A percentile compares a stretch with the other conserved stretches of the same genome.
Conservation (phyloP, 2,797 vertebrate genomes). For the Molossus alvarezi region DNA sequence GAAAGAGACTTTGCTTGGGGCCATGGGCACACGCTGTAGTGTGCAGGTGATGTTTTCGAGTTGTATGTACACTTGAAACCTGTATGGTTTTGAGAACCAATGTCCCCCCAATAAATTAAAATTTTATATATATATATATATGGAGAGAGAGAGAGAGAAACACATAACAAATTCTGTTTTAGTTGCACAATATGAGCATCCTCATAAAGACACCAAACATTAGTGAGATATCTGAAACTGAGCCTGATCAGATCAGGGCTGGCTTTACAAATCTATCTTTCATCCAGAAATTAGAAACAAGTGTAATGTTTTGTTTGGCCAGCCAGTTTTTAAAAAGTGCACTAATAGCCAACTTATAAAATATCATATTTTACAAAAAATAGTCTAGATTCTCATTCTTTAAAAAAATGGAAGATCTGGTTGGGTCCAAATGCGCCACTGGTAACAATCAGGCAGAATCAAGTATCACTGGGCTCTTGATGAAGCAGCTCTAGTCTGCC, state of each 20-base stretch:
- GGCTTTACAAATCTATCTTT: not conserved
- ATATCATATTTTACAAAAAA: not conserved
- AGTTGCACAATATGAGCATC: slow-evolving; percentile 18
- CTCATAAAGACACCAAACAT: not conserved
- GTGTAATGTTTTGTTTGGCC: not conserved
- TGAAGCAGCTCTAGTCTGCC: not conserved
- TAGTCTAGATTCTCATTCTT: not conserved
- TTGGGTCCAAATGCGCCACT: not conserved
- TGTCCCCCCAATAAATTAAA: not conserved
- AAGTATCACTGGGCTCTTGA: no score
- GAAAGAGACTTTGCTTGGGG: not conserved
- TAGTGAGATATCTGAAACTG: not conserved
- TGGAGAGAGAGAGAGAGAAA: no score
- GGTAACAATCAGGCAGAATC: not conserved
- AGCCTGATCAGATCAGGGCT: not conserved
- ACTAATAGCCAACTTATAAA: not conserved
- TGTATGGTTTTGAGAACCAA: not conserved
- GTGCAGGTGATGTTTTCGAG: not conserved
- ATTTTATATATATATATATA: not conserved
- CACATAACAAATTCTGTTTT: slow-evolving; percentile 5
- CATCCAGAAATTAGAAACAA: not conserved
- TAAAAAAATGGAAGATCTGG: not conserved
- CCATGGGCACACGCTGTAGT: not conserved
- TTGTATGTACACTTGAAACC: not conserved
- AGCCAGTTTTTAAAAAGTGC: not conserved